Conservation (phyloP, 2,113 vertebrate species). For the Phalacrocorax brasilianus region DNA sequence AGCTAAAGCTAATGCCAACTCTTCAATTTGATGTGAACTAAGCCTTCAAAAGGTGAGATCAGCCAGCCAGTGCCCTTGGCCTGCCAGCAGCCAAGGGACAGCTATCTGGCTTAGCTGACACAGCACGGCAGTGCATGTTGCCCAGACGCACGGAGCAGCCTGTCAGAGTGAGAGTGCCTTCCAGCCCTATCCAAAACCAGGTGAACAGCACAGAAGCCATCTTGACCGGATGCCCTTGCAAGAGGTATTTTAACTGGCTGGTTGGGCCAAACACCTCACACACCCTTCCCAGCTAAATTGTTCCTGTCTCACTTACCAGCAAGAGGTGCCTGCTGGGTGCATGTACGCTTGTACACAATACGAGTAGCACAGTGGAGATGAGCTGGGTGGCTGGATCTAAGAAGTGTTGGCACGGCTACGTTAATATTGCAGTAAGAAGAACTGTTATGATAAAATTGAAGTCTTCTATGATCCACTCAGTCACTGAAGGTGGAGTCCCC, state of each 20-base stretch:
- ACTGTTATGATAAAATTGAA: not conserved
- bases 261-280: no score
- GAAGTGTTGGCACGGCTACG: not conserved
- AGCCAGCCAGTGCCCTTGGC: not conserved
- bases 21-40: not conserved
- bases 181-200: not conserved
- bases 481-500: not conserved
- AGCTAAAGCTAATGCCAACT: not conserved
- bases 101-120: not conserved
- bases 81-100: not conserved
- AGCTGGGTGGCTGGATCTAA: not conserved
- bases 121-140: fast-evolving
- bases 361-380: not conserved
- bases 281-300: not conserved
- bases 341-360: fast-evolving
- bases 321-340: fast-evolving
- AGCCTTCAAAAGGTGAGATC: not conserved
- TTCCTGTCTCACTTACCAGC: not conserved
- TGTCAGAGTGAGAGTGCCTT: not conserved
- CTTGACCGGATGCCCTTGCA: not conserved
- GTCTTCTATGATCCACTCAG: not conserved
- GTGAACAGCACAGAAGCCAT: not conserved
- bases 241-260: not conserved
- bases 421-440: not conserved
- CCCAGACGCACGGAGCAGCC: not conserved